These are phyloP conservation scores for Carterocephalus palaemon DNA, from an alignment of 2,888 invertebrate genomes.

Conservation along the genomic window DNA sequence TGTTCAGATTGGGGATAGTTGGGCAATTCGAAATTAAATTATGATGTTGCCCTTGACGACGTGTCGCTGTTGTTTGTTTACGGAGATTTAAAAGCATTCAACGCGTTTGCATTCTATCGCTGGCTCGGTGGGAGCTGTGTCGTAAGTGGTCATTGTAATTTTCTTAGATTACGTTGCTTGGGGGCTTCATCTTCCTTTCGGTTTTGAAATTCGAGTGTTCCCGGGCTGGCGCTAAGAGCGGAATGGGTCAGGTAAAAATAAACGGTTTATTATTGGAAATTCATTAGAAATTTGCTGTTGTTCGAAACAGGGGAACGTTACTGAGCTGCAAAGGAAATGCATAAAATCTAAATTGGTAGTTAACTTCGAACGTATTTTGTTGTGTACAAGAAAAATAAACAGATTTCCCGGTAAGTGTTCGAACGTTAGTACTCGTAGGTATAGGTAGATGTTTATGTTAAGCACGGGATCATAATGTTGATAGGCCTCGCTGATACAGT, in stretches of 20 bases:
- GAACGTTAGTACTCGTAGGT: slow-evolving; percentile 19
- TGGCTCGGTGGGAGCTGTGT: slow-evolving; percentile 41
- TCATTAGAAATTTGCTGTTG: slow-evolving; percentile 60
- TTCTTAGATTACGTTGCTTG: slow-evolving; percentile 4
- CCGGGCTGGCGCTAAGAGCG: slow-evolving; percentile 49
- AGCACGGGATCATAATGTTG: slow-evolving; percentile 37
- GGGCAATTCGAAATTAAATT: slow-evolving; percentile 27
- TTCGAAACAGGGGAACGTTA: slow-evolving; percentile 39
- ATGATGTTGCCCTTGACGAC: slow-evolving; percentile 36
- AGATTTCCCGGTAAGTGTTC: not conserved
- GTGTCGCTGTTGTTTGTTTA: slow-evolving; percentile 42
- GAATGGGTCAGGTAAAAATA: slow-evolving; percentile 69
- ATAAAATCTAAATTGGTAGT: not conserved
- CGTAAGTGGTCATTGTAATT: slow-evolving; percentile 40
- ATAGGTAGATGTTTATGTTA: slow-evolving; percentile 29
- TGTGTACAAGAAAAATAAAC: not conserved
- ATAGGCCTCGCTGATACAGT: slow-evolving; percentile 47
- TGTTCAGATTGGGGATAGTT: slow-evolving; percentile 27
- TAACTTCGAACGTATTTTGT: not conserved
- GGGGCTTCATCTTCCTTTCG: slow-evolving; percentile 52
- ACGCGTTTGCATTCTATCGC: slow-evolving; percentile 55
- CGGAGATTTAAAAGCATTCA: slow-evolving; percentile 46
- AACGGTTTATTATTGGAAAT: slow-evolving; percentile 56
- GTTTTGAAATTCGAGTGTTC: slow-evolving; percentile 52
- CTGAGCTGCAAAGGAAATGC: slow-evolving; percentile 36